These are phyloP conservation scores for Leucophenga maculata DNA, from an alignment of 2,888 invertebrate species.

Conservation along the genomic window DNA sequence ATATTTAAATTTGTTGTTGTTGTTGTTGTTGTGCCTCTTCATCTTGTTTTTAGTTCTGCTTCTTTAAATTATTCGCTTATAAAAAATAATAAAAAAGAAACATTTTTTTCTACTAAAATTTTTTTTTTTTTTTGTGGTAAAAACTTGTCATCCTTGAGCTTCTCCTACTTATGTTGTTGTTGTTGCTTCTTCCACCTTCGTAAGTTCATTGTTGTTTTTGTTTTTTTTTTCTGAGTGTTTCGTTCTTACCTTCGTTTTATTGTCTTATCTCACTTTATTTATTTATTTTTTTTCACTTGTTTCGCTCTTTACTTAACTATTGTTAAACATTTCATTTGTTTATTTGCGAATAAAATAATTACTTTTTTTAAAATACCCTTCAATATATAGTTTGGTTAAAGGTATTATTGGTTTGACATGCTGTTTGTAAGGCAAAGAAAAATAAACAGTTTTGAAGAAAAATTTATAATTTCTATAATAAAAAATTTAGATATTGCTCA, in stretches of 20 bases:
- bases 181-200: neutral
- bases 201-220: conserved; percentile 9
- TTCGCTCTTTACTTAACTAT: conserved; percentile 28
- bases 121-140: conserved; percentile 1
- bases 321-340: conserved; percentile 32
- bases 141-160: conserved; percentile 34
- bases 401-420: neutral
- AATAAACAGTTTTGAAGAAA: too few relatives aligned
- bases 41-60: neutral
- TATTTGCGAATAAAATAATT: conserved; percentile 17
- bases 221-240: neutral
- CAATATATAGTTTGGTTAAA: neutral
- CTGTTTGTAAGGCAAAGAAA: too few relatives aligned
- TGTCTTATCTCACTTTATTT: neutral
- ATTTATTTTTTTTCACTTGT: conserved; percentile 13
- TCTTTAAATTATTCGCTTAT: conserved; percentile 6
- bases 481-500: too few relatives aligned
- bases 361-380: conserved; percentile 14
- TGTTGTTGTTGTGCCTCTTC: too few relatives aligned
- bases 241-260: neutral
- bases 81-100: neutral
- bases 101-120: neutral
- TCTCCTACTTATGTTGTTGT: conserved; percentile 21
- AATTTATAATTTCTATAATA: too few relatives aligned
- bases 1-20: conserved; percentile 11